Evolutionary conservation across 2,797 vertebrate species (phyloP), one percentile per base, ranked within the genome.

Genomic region (Anisognathus igniventris): DNA sequence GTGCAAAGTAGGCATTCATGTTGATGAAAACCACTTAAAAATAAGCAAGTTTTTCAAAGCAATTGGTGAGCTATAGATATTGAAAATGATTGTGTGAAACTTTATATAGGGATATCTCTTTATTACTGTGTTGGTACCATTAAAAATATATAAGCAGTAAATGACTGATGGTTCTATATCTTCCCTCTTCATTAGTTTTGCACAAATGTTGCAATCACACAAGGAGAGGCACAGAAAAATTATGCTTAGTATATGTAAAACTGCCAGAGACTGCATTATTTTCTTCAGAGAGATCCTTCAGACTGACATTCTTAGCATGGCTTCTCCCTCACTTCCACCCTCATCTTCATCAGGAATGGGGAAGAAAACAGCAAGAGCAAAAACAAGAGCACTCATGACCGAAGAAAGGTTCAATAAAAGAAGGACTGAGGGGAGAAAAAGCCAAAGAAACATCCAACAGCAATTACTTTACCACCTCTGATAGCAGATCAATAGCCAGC

Each of bases 341-440:
- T 28, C 40, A 56, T 20, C 4, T 9, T 83, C 27, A 25, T 17
- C 14, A 22, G 39, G 24, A 74, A 16, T 37, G 9, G 1, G 12
- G 15, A 66, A 74, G 16, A 66, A 44, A 71, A 77, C 2, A 53
- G 10, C 31, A 70, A 53, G 21, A 65, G 25, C 14, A 22, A 83
- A 73, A 57, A 5, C 14, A 47, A 24, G 15, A 74, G 42, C 31
- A 1, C 3, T 66, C 13, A n/a, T 47, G 9, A 42, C 1, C 0
- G 1, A 48, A 61, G 20, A 60, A 56, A 22, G 18, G 2, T 56
- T 75, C 31, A 72, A 21, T 21, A 76, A 56, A 17, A 47, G 13
- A 66, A 54, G 8, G 6, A 57, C 16, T n/a, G 21, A 25, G 16
- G 2, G 4, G 7, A 19, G 5, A 12, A 12, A 17, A 27, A 42